phyloP scores from a whole-genome alignment of 2,113 vertebrate genomes.

The Myotis davidii region DNA sequence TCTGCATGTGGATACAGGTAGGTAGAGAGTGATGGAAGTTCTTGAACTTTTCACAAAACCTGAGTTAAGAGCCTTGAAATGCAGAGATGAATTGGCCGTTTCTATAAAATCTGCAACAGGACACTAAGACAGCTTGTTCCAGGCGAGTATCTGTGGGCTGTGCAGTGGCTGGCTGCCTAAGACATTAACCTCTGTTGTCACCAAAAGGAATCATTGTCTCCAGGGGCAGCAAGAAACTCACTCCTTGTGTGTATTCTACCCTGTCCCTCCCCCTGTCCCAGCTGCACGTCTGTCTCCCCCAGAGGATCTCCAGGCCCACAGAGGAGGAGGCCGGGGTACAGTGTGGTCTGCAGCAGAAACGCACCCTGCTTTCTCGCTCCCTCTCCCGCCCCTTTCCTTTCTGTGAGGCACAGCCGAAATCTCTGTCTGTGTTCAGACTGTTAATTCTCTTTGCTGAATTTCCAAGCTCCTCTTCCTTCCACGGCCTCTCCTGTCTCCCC shows the following conservation, averaged over 20 bases:
- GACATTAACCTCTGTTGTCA: slow-evolving; percentile 22
- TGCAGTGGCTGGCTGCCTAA: not conserved
- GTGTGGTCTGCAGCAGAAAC: not conserved
- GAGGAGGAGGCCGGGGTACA: not conserved
- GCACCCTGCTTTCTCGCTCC: not conserved
- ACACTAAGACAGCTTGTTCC: not conserved
- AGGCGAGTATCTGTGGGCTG: not conserved
- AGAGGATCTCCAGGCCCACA: slow-evolving; percentile 20
- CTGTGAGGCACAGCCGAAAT: not conserved
- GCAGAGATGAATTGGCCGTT: not conserved
- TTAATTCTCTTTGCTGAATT: not conserved
- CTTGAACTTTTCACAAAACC: slow-evolving; percentile 49
- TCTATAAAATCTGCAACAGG: not conserved
- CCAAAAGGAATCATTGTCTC: not conserved
- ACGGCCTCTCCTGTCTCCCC: not conserved
- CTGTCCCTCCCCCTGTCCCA: not conserved
- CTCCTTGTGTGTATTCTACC: not conserved
- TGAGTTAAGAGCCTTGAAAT: not conserved
- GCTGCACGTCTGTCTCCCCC: not conserved
- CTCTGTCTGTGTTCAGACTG: not conserved
- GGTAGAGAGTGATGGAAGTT: not conserved
- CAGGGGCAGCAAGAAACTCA: slow-evolving; percentile 6
- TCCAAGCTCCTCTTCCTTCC: not conserved
- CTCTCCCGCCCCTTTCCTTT: not conserved
- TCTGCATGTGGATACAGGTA: not conserved